Evolutionary conservation across 2,113 vertebrate genomes (phyloP), one percentile per base, ranked within the genome.

Genomic region (Takifugu flavidus): DNA sequence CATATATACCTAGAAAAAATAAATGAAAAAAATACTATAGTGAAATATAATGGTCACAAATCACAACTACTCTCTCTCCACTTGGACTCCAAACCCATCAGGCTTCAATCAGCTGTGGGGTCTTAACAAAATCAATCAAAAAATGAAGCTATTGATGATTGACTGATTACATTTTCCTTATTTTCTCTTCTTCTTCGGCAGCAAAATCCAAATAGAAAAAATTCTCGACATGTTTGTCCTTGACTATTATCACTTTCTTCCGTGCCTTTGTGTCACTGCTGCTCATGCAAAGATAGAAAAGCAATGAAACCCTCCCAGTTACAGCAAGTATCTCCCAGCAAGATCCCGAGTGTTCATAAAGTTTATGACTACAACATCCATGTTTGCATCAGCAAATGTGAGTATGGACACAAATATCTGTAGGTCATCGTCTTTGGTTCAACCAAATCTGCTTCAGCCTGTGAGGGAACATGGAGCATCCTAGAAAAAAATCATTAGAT

Each of bases 1-100:
- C 85, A 89, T 90, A 87, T 88, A 83, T 88, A 85, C 14, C 12
- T 45, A 85, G 88, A 89, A 90, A 87, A 78, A 59, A 88, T 87
- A 90, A 85, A 87, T 79, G 78, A 83, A 91, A 87, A 86, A 86
- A 78, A 88, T 88, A 89, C 75, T 84, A 79, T 87, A 54, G 86
- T 91, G 90, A 88, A 84, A 72, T 67, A 77, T 82, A 79, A 88
- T 84, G 80, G 84, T 79, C 84, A 90, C 84, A 78, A 75, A 77
- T 79, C 80, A 84, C 76, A 74, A 67, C 62, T 67, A 58, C 26
- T 60, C 66, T 79, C 72, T 82, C 70, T 78, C 34, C 2, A 59
- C 57, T 84, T 79, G 34, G 67, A 77, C 53, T 82, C 63, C 65
- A 51, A 25, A 28, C 34, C 51, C 67, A 53, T 73, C 62, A 56